These are phyloP conservation scores for Paguma larvata DNA, from an alignment of 2,797 vertebrate species.

Conservation along the genomic window DNA sequence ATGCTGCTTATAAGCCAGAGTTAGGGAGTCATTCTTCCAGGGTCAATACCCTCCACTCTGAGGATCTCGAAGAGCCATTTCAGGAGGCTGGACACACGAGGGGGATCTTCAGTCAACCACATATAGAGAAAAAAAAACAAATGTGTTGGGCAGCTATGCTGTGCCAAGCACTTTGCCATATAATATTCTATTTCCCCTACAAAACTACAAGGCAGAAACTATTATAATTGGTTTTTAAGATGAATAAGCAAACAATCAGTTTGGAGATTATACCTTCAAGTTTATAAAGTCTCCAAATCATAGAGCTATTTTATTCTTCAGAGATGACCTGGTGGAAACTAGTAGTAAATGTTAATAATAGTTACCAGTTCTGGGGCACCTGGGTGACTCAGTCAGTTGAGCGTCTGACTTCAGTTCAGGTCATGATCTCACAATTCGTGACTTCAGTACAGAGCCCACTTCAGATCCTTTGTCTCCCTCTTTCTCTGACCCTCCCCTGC, in stretches of 20 bases:
- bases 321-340: not conserved
- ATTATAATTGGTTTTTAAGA: slow-evolving; percentile 8
- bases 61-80: not conserved
- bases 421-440: no score
- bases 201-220: not conserved
- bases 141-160: not conserved
- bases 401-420: no score
- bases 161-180: no score
- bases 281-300: not conserved
- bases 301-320: not conserved
- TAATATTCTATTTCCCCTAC: not conserved
- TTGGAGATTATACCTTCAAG: no score
- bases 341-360: slow-evolving; percentile 3
- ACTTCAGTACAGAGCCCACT: no score
- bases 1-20: not conserved
- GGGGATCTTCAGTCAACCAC: no score
- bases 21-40: not conserved
- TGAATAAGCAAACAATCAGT: slow-evolving; percentile 1
- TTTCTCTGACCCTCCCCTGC: no score
- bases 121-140: not conserved
- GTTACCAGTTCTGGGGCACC: not conserved
- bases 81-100: not conserved
- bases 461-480: no score
- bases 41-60: not conserved
- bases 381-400: no score